Evolutionary conservation across 2,113 vertebrate genomes (phyloP).

Genomic region (Ptilorrhoa leucosticta): DNA sequence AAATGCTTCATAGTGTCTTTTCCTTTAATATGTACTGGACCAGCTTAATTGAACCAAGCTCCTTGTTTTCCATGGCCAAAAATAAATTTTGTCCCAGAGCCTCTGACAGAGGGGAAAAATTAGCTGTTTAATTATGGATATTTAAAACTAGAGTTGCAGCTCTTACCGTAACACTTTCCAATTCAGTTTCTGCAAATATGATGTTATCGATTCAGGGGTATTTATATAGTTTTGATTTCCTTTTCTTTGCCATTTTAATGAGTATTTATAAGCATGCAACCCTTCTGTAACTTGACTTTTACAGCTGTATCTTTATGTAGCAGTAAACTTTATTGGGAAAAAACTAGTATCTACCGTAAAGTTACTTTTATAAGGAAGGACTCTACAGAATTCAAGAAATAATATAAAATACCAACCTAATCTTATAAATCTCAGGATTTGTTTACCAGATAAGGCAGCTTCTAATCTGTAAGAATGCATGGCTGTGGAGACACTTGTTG

Average conservation of each 20-base stretch:
- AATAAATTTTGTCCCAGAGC: not conserved
- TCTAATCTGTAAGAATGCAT: not conserved
- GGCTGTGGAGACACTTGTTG: not conserved
- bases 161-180: not conserved
- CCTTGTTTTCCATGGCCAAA: not conserved
- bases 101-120: not conserved
- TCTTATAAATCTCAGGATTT: not conserved
- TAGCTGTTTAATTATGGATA: not conserved
- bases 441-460: not conserved
- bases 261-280: not conserved
- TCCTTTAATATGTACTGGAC: not conserved
- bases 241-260: not conserved
- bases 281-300: not conserved
- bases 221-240: not conserved
- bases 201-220: not conserved
- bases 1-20: not conserved
- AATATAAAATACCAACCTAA: not conserved
- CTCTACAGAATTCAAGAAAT: not conserved
- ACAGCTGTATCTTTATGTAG: not conserved
- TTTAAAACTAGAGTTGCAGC: not conserved
- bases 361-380: not conserved
- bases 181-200: not conserved
- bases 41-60: not conserved
- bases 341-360: not conserved
- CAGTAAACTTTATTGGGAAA: not conserved